Conservation (phyloP, 2,113 vertebrate species). For the Prunella himalayana region DNA sequence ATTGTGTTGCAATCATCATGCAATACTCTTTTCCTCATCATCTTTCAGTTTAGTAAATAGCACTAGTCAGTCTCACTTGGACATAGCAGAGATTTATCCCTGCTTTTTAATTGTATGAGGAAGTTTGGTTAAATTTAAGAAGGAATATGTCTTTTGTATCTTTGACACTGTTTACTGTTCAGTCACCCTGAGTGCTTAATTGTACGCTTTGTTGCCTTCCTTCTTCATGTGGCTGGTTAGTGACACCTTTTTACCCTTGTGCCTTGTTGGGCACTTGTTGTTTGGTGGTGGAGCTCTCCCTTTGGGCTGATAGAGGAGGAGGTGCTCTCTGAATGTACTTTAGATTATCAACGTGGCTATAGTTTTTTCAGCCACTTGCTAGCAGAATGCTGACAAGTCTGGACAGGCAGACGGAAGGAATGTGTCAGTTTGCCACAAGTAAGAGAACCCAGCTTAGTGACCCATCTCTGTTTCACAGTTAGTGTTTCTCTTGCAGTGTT, state of each 20-base stretch:
- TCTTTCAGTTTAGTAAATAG: not conserved
- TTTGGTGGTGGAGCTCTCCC: not conserved
- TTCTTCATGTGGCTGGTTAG: not conserved
- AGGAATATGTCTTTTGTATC: not conserved
- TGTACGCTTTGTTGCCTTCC: not conserved
- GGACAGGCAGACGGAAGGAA: not conserved
- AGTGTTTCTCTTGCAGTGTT: not conserved
- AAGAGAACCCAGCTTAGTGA: not conserved
- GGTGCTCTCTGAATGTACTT: not conserved
- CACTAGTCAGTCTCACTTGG: not conserved
- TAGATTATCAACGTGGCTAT: rapidly evolving
- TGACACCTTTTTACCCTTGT: not conserved
- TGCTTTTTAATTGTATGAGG: not conserved
- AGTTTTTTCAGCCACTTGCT: not conserved
- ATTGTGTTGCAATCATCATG: not conserved
- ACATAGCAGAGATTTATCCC: not conserved
- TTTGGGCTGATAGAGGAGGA: not conserved
- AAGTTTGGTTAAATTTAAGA: not conserved
- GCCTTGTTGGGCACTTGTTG: not conserved
- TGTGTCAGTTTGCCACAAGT: not conserved
- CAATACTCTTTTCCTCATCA: not conserved
- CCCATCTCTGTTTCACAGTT: not conserved
- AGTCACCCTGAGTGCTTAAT: not conserved
- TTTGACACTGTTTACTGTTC: not conserved
- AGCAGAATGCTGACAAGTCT: not conserved